These are phyloP conservation scores for Pantherophis vulpinus DNA, from an alignment of 2,797 vertebrate species.

Conservation along the genomic window DNA sequence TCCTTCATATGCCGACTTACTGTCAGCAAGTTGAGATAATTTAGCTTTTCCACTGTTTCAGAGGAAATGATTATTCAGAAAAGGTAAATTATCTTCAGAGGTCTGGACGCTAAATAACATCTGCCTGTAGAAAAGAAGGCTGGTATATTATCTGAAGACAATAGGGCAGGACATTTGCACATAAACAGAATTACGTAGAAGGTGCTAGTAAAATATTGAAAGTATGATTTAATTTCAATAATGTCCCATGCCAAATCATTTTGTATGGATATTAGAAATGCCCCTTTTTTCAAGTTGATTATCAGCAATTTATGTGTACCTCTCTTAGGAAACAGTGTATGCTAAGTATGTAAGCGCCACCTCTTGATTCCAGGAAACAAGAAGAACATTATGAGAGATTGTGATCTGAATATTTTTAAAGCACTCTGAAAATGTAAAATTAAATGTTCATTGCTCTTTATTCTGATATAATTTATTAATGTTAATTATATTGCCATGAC, in stretches of 20 bases:
- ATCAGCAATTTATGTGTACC: constrained; percentile 46
- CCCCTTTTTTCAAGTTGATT: constrained; percentile 20
- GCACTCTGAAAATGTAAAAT: background rate
- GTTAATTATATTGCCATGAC: background rate
- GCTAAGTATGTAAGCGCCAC: constrained; percentile 35
- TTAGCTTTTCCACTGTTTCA: background rate
- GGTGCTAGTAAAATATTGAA: constrained; percentile 60
- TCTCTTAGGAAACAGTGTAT: constrained; percentile 37
- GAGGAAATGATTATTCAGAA: background rate
- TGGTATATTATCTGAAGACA: constrained; percentile 15
- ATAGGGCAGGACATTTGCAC: constrained; percentile 44
- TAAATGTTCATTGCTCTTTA: constrained; percentile 18
- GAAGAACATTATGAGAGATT: background rate
- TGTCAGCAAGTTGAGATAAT: constrained; percentile 23
- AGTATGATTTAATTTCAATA: constrained; percentile 34
- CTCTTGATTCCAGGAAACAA: constrained; percentile 50
- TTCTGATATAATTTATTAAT: background rate
- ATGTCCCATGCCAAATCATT: constrained; percentile 31
- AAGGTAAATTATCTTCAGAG: background rate
- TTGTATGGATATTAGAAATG: constrained; percentile 39
- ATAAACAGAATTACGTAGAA: constrained; percentile 44
- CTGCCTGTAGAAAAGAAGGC: constrained; percentile 20
- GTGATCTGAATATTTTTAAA: constrained; percentile 47
- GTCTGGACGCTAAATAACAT: background rate
- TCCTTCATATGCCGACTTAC: constrained; percentile 18